Evolutionary conservation across 2,888 invertebrate species (phyloP), one percentile per base, ranked within the genome.

Genomic region (Calameuta pallipes): DNA sequence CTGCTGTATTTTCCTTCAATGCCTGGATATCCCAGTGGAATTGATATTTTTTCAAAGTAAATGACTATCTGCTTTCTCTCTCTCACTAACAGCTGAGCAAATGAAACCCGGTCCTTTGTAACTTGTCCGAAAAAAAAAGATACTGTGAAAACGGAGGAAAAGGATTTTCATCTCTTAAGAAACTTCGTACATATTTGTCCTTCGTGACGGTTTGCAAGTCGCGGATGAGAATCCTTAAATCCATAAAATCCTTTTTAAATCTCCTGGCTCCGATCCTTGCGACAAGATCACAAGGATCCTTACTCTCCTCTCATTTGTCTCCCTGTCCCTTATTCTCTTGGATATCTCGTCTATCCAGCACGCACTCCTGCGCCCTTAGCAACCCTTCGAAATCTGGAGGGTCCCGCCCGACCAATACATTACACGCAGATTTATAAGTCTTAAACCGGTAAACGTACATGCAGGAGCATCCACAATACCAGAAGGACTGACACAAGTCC

Each of bases 171-270:
- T 56, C 23, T 56, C 23, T 56, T 56, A 15, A 56, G 75, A 78
- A 76, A 75, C 76, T 83, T 71, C 36, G 83, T 82, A 85, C 85
- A 85, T 84, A 85, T 85, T 85, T 85, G 85, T 82, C 77, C 79
- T 84, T 79, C 80, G 80, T 69, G 78, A 78, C 80, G 79, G 80
- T 80, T 79, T 79, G 37, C 71, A 41, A 75, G 79, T 35, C 78
- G 80, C 77, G 79, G 78, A 80, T 74, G 70, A 36, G 81, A 85
- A 85, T 85, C 85, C 81, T 80, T 79, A 82, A 81, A 85, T 85
- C 80, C 76, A 74, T 80, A 74, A 75, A 41, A 83, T 85, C 78
- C 82, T 83, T 79, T 80, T 85, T 84, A 85, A 84, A 85, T 85
- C 86, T 83, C 75, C 80, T n/a, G 75, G 77, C 79, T 82, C 78